Base-by-base conservation (phyloP, 64 coral and sea anemone species). In the Orbicella faveolata region DNA sequence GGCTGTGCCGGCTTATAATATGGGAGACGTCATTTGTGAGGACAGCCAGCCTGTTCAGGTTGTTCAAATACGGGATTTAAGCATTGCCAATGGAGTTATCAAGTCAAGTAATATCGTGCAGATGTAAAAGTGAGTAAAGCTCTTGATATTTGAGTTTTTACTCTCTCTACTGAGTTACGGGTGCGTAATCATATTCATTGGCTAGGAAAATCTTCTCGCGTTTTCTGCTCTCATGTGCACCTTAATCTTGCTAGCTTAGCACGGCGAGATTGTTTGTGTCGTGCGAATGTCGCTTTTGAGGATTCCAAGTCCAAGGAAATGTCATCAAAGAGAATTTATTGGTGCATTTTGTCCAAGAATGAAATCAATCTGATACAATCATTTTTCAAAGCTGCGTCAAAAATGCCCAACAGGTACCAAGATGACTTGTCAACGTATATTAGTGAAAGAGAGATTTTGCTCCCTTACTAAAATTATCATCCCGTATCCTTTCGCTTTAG, bases 21-120 rank as follows among this genome's bases (percentile, higher is more conserved):
- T 85, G 82, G 82, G 63, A 12, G 82, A 85, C 23, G 65, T 44
- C 17, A 53, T 85, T 30, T 85, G 35, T 30, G 82, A 85, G 37
- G 41, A 65, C 36, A 85, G 39, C 23, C 63, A 72, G 36, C 82
- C 82, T 8, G 82, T 85, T 11, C 82, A 85, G 72, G 64, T 85
- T 73, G 37, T 85, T 41, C 82, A 85, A 52, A 85, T 85, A 85
- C 52, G 82, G 61, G 82, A 85, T 85, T 73, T 85, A 85, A 85
- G 82, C 4, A 85, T 85, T 73, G 67, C 39, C 2, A 85, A 85
- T 73, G 82, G 82, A 2, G 65, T 85, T 20, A 85, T 85, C 82
- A 85, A 85, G 63, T 72, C 67, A 12, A 85, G 82, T 65, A 85
- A 85, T 37, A 85, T 85, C 17, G 63, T 72, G 11, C 65, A 70